A percentile compares a stretch with the other conserved stretches of the same genome.
Evolutionary conservation across 2,113 vertebrate species (phyloP).

Genomic region (Gallinago paraguaiae): DNA sequence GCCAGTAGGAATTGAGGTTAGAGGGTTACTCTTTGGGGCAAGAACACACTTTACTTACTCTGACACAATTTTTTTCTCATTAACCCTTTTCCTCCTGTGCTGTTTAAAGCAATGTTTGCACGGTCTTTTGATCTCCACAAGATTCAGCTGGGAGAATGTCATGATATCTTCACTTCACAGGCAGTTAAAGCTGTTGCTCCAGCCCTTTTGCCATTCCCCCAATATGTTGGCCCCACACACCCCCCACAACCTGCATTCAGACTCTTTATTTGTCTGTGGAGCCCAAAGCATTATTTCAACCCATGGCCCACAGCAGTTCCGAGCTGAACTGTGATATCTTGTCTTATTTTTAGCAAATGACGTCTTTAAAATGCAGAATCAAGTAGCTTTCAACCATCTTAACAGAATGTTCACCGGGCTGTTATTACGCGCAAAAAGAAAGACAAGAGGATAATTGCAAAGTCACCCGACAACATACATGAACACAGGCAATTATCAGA

Average conservation of each 20-base stretch:
- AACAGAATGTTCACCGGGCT: background rate
- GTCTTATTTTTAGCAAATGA: background rate
- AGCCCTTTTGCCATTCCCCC: background rate
- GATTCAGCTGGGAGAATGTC: background rate
- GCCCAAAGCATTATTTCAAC: background rate
- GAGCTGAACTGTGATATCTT: background rate
- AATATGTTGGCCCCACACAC: background rate
- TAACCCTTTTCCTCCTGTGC: background rate
- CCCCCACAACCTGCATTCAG: background rate
- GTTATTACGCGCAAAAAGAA: background rate
- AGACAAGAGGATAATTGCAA: constrained; percentile 19
- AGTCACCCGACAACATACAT: background rate
- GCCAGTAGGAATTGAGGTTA: background rate
- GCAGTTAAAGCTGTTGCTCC: background rate
- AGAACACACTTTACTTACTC: background rate
- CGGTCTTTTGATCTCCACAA: background rate
- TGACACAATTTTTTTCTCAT: background rate
- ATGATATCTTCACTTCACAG: background rate
- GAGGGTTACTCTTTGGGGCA: background rate
- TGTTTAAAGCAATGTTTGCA: background rate
- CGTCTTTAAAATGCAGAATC: background rate
- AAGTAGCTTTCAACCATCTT: background rate
- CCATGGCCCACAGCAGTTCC: background rate
- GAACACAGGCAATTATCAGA: background rate
- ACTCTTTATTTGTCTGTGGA: background rate